Evolutionary conservation across 1,140 invertebrate species (phyloP), one percentile per base, ranked within the genome.

Genomic region (Ceratitis capitata): DNA sequence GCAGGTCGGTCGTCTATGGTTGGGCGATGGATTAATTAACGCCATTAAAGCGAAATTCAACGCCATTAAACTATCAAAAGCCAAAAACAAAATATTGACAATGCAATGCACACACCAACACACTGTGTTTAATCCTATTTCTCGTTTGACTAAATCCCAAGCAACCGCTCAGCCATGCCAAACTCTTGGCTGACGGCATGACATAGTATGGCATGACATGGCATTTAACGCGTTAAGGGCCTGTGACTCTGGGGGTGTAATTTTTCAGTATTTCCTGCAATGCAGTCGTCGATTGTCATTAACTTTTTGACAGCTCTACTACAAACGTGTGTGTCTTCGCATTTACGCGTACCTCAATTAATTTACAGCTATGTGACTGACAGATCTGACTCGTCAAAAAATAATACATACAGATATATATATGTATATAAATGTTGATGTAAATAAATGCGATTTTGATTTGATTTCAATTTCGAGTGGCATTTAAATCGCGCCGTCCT

Each of bases 111-210:
- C 10, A 35, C 0, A 19, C n/a, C n/a, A n/a, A n/a, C n/a, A n/a
- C n/a, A n/a, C n/a, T n/a, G n/a, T n/a, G 45, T 35, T 82, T 83
- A 83, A 83, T 83, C 82, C 82, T 51, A 83, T 83, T 83, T 83
- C 19, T 83, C 82, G 39, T 47, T 78, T 78, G 39, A 78, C 69
- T 78, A 78, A 78, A 78, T 78, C 69, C 69, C 69, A 78, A 26
- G 69, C 69, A 61, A 26, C 26, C 58, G 58, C 58, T 29, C 58
- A 26, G 32, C n/a, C 23, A 69, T 4, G 6, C 32, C 16, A 32
- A 29, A 4, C 32, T 39, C 51, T 53, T 4, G 9, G 19, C 14
- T 19, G 7, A 23, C 0, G 51, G 4, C 19, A 19, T 1, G 4
- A 9, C 51, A 56, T 56, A 6, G n/a, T n/a, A n/a, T 23, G 3